Conservation (phyloP, 2,113 vertebrate species). For the Paraplagusia blochii region DNA sequence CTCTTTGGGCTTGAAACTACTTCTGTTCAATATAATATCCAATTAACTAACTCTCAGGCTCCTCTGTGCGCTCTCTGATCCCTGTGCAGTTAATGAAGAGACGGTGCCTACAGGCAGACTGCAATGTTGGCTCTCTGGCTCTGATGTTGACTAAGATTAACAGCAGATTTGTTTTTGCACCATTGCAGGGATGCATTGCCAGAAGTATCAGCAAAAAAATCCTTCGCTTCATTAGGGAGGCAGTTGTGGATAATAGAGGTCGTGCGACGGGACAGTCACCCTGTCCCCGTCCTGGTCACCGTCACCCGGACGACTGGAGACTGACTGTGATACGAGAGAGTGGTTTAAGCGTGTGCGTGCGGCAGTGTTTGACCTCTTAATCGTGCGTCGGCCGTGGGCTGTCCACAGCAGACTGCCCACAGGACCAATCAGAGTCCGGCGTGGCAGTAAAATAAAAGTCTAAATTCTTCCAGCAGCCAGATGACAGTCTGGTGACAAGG, state of each 20-base stretch:
- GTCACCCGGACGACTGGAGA: slow-evolving; percentile 29
- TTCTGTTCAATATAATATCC: slow-evolving; percentile 61
- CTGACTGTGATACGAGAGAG: slow-evolving; percentile 39
- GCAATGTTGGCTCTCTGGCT: slow-evolving; percentile 31
- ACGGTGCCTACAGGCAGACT: slow-evolving; percentile 24
- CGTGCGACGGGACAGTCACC: slow-evolving; percentile 16
- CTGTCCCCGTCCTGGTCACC: slow-evolving; percentile 21
- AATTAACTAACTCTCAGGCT: slow-evolving; percentile 53
- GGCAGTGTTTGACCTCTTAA: slow-evolving; percentile 59
- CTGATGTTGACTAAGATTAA: slow-evolving; percentile 50
- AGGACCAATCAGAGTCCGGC: slow-evolving; percentile 51
- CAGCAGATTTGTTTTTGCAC: slow-evolving; percentile 20
- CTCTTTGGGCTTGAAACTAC: slow-evolving; percentile 44
- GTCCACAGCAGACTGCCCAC: slow-evolving; percentile 35
- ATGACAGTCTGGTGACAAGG: slow-evolving; percentile 54
- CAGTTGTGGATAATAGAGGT: slow-evolving; percentile 8
- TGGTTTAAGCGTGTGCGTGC: slow-evolving; percentile 33
- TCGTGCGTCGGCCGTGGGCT: slow-evolving; percentile 45
- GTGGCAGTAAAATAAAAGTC: slow-evolving; percentile 62
- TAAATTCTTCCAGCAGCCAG: slow-evolving; percentile 53
- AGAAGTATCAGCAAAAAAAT: slow-evolving; percentile 13
- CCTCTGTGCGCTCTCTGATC: slow-evolving; percentile 26
- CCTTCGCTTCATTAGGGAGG: slow-evolving; percentile 11
- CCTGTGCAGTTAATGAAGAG: slow-evolving; percentile 40
- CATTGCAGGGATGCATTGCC: slow-evolving; percentile 19